Percentiles rank a stretch among this genome's conserved stretches.
Conservation (phyloP, 2,113 vertebrate species). For the Prolemur simus region DNA sequence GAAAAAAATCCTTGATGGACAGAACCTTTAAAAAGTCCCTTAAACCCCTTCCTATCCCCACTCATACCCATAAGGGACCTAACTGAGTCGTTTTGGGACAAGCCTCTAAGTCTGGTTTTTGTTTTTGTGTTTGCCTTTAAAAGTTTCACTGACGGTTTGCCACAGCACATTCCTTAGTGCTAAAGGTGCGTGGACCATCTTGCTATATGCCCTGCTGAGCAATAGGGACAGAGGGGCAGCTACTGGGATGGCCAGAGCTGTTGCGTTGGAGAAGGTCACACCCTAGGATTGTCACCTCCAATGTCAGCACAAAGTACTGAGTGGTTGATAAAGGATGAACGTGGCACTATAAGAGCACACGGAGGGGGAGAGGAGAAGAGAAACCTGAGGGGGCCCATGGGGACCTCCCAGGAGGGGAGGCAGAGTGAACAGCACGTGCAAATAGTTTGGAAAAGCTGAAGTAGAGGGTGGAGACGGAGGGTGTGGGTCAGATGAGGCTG, state of each 20-base stretch:
- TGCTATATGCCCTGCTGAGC: not conserved
- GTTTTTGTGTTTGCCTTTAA: not conserved
- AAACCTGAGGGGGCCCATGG: accelerated
- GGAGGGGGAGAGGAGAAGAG: accelerated
- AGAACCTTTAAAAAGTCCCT: not conserved
- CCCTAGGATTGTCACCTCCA: too few relatives aligned
- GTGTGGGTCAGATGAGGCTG: not conserved
- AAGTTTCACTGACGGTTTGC: not conserved
- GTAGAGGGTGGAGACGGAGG: not conserved
- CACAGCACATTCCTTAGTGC: not conserved
- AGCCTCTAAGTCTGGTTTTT: not conserved
- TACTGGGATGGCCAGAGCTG: not conserved
- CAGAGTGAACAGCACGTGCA: not conserved
- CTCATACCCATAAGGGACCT: not conserved
- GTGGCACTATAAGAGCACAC: not conserved
- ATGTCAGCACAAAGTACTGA: not conserved
- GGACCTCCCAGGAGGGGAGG: not conserved
- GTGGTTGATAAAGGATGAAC: not conserved
- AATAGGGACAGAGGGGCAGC: not conserved
- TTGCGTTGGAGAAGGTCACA: not conserved
- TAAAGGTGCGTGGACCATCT: not conserved
- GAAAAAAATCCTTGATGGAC: not conserved
- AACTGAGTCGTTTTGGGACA: not conserved
- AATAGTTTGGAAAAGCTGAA: not conserved
- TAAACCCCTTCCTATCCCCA: not conserved